Evolutionary conservation across 2,113 vertebrate species (phyloP).

Genomic region (Pterocles burchelli): DNA sequence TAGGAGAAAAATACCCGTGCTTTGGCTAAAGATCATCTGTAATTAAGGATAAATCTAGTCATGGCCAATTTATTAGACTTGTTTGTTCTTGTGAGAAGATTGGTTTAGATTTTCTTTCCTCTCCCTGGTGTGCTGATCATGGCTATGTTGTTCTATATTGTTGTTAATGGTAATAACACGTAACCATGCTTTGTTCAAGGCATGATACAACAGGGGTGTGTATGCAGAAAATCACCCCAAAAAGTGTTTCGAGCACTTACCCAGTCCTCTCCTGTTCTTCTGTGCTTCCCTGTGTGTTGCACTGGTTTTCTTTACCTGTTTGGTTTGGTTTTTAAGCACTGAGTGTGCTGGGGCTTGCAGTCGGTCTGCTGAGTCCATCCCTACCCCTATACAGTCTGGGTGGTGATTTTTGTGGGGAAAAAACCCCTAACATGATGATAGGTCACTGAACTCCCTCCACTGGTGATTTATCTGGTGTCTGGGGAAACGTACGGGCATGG

Average conservation of each 20-base stretch:
- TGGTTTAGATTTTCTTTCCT: not conserved
- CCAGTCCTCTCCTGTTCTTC: not conserved
- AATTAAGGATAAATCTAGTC: not conserved
- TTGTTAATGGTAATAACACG: not conserved
- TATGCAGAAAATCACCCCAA: not conserved
- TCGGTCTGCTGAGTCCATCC: not conserved
- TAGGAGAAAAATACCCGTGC: not conserved
- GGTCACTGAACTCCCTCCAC: not conserved
- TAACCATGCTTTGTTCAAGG: too few species aligned
- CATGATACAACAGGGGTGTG: not conserved
- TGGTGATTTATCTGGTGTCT: not conserved
- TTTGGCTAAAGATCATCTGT: not conserved
- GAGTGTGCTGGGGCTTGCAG: not conserved
- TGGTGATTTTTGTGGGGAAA: not conserved
- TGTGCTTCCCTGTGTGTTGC: not conserved
- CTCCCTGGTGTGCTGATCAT: not conserved
- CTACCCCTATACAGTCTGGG: not conserved
- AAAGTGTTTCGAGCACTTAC: not conserved
- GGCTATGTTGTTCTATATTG: not conserved
- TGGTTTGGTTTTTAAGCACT: not conserved
- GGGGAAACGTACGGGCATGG: not conserved
- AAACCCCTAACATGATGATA: not conserved
- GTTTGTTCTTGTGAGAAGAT: not conserved
- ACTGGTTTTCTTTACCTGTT: not conserved
- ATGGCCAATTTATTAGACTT: not conserved